Base-by-base conservation (phyloP, 2,888 invertebrate genomes). In the Sphecodes monilicornis region DNA sequence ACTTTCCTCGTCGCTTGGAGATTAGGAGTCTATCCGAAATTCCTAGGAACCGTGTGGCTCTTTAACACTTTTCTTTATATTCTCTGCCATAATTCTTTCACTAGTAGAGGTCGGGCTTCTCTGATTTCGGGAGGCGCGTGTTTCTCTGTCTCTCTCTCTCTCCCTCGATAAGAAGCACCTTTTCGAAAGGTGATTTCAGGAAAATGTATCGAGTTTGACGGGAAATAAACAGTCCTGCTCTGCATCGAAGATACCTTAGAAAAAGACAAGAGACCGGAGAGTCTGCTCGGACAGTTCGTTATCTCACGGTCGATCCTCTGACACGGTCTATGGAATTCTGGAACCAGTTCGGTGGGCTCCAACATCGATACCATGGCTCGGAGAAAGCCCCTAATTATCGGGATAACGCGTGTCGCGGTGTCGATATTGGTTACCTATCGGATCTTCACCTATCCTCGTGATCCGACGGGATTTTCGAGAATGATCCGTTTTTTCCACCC, bases 371-470 rank as follows among this genome's bases (percentile, higher is more conserved):
- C 83, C 86, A 86, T 74, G 88, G 86, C 78, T 80, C 85, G 78
- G 88, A 88, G 89, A 92, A 91, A 91, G 89, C 86, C 86, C 87
- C 90, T 92, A 92, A 92, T 92, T 92, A 92, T 91, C 87, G 88
- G 92, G 91, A 92, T 92, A 92, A 92, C 90, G 91, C 87, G 89
- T 90, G 91, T 92, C 88, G 90, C 88, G 85, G 80, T 92, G 91
- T 91, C 91, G 89, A 90, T 90, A 89, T 86, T 78, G 89, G 82
- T 91, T 91, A 91, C 86, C 87, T 90, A 90, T 92, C 87, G 79
- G 76, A 79, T 78, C 80, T 85, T 82, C 83, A 84, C 86, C 82
- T 88, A 85, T 87, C 79, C 77, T 84, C 82, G 86, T 87, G 88
- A 87, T 91, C 88, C 87, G 87, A 86, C 87, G 85, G 90, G 87